These are phyloP conservation scores for Chaetophractus vellerosus DNA, from an alignment of 2,797 vertebrate species.

Conservation along the genomic window DNA sequence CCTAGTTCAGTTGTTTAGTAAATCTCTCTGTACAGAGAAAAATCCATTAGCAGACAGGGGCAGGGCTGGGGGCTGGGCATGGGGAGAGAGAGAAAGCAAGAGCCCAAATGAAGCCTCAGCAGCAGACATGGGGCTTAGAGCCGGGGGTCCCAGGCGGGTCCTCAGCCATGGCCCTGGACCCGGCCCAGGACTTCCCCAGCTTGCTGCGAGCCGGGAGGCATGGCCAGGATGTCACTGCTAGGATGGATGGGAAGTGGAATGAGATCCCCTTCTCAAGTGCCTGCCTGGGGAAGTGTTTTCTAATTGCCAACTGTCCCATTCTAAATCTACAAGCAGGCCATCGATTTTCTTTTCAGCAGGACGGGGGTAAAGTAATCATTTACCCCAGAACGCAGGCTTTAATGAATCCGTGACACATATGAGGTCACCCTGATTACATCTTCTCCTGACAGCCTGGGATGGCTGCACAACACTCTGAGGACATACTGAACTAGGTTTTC, in stretches of 20 bases:
- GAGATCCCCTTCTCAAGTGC: constrained; percentile 31
- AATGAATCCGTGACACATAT: constrained; percentile 78
- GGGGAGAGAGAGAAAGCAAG: background rate
- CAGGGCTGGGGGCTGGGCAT: background rate
- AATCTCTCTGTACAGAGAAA: constrained; percentile 80
- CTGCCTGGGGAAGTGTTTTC: constrained; percentile 72
- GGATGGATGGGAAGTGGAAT: constrained; percentile 2
- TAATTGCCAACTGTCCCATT: constrained; percentile 71
- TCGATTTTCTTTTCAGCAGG: constrained; percentile 82
- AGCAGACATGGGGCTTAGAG: background rate
- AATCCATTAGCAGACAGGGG: constrained; percentile 81
- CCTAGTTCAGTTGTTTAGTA: constrained; percentile 85
- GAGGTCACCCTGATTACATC: constrained; percentile 81
- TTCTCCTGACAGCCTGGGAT: constrained; percentile 43
- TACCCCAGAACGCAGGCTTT: constrained; percentile 77
- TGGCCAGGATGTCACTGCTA: background rate
- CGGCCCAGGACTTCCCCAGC: background rate
- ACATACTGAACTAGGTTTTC: constrained; percentile 10
- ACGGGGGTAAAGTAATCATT: constrained; percentile 75
- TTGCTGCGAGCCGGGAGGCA: accelerated
- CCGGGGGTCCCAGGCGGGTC: background rate
- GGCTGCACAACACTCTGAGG: background rate
- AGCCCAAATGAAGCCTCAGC: background rate
- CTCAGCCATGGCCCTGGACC: background rate
- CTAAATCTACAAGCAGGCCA: constrained; percentile 77